Percentiles rank a stretch among this genome's conserved stretches.
Evolutionary conservation across 2,888 invertebrate genomes (phyloP).

Genomic region (Coecobrya sp.): DNA sequence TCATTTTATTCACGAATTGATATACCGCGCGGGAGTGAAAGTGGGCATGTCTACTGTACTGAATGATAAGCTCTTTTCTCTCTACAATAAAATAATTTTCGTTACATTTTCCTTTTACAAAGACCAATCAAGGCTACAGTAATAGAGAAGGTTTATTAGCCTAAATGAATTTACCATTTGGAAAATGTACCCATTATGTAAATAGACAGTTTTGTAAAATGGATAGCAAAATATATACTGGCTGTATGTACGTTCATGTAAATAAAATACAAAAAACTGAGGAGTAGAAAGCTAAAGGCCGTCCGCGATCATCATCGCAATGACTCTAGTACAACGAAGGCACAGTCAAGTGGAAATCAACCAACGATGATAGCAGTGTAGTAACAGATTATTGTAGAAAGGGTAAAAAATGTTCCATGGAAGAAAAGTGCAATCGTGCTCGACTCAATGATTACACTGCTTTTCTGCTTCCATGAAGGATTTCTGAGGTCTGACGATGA

Average conservation of each 20-base stretch:
- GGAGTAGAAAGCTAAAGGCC: background rate
- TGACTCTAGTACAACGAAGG: background rate
- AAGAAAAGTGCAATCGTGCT: slow-evolving; percentile 36
- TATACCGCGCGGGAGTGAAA: background rate
- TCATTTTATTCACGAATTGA: background rate
- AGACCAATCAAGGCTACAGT: background rate
- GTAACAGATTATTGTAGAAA: too few species aligned
- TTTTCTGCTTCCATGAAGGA: background rate
- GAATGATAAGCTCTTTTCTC: too few species aligned
- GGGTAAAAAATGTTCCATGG: background rate
- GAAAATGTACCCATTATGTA: background rate
- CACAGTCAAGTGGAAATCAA: background rate
- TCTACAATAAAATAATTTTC: too few species aligned
- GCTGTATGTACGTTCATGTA: background rate
- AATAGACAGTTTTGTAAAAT: background rate
- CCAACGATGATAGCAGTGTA: background rate
- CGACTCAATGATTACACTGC: background rate
- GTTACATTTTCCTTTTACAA: too few species aligned
- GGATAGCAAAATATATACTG: background rate
- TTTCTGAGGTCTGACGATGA: background rate
- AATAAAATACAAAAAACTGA: background rate
- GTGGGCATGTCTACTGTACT: too few species aligned
- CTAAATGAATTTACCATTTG: background rate
- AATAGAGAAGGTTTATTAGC: background rate
- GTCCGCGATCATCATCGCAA: background rate